These are phyloP conservation scores for Meloidogyne floridensis DNA, from an alignment of 1,140 invertebrate species.

Conservation along the genomic window DNA sequence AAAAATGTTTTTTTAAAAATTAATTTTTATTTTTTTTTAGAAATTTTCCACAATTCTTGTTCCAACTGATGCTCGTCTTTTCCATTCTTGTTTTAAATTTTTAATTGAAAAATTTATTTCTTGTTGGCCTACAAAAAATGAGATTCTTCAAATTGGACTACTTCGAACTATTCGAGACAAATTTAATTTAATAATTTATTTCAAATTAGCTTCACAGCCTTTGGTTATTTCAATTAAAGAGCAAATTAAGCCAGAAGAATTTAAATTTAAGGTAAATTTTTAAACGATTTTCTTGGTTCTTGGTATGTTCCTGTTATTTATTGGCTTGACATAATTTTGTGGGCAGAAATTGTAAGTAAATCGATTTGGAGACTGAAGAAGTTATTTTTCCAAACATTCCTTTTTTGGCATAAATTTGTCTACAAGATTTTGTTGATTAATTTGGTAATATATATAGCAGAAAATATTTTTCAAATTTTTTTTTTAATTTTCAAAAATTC, in stretches of 20 bases:
- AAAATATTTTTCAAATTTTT: not conserved
- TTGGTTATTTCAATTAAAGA: conserved; percentile 30
- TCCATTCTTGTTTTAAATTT: conserved; percentile 48
- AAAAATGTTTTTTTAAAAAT: not conserved
- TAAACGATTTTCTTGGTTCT: not conserved
- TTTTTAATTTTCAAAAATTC: not conserved
- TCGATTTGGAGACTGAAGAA: too few species aligned
- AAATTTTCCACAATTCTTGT: conserved; percentile 38
- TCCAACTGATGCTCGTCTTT: conserved; percentile 43
- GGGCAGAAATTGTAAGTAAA: too few species aligned
- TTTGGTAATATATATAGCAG: too few species aligned
- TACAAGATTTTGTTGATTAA: too few species aligned
- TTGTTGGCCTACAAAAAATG: conserved; percentile 33
- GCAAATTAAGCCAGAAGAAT: conserved; percentile 22
- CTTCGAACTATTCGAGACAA: conserved; percentile 37
- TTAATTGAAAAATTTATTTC: conserved; percentile 42
- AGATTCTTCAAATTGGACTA: not conserved
- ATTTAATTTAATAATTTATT: conserved; percentile 49
- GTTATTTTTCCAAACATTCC: too few species aligned
- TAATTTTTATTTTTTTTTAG: conserved; percentile 42
- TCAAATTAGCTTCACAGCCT: conserved; percentile 40
- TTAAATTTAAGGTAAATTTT: conserved; percentile 24
- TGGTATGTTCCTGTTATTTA: too few species aligned
- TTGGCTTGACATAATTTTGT: too few species aligned
- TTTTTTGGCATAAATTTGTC: too few species aligned